Percentiles rank a stretch among this genome's conserved stretches.
These are phyloP conservation scores for Aleadryas rufinucha DNA, from an alignment of 2,113 vertebrate genomes.

Conservation along the genomic window DNA sequence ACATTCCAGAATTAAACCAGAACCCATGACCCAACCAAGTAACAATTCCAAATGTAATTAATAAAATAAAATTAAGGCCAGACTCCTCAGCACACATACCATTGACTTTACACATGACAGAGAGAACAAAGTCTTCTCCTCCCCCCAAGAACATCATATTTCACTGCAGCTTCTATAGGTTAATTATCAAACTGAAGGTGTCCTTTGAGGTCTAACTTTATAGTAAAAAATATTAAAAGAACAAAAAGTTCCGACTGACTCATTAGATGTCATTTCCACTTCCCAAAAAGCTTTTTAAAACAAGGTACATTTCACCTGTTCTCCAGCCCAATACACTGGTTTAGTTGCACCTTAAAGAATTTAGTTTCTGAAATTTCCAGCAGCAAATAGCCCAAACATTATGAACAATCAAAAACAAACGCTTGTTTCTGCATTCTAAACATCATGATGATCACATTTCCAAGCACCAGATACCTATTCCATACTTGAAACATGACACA, in stretches of 20 bases:
- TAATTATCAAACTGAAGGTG: neutral
- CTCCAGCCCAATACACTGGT: neutral
- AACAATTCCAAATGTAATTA: slow-evolving; percentile 10
- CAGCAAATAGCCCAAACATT: neutral
- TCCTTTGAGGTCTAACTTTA: neutral
- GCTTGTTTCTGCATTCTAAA: neutral
- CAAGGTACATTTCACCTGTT: neutral
- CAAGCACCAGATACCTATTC: neutral
- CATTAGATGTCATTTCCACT: neutral
- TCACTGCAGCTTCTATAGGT: neutral
- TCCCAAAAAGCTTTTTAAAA: neutral
- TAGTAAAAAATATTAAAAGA: neutral
- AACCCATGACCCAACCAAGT: neutral
- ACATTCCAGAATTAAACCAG: slow-evolving; percentile 26
- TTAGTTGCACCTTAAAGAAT: neutral
- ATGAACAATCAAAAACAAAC: neutral
- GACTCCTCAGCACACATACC: neutral
- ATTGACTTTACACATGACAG: neutral
- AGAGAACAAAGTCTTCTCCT: neutral
- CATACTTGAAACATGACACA: neutral
- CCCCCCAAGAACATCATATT: fast-evolving
- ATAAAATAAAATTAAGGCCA: slow-evolving; percentile 8
- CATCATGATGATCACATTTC: neutral
- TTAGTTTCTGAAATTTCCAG: neutral
- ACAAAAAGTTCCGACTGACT: neutral